These are phyloP conservation scores for Aphrophora alni DNA, from an alignment of 2,888 invertebrate species.

Conservation along the genomic window DNA sequence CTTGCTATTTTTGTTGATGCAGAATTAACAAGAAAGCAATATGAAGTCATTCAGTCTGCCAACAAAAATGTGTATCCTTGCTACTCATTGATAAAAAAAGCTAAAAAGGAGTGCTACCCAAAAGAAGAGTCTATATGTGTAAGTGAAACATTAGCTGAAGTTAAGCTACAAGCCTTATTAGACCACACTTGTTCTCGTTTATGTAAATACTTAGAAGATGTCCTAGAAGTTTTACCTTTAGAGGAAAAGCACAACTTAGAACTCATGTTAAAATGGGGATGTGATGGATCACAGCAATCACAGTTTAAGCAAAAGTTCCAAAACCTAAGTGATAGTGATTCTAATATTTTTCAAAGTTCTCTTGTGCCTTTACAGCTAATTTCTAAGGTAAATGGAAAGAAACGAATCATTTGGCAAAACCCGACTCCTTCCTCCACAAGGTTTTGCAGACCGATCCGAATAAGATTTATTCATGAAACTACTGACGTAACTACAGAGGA, in stretches of 20 bases:
- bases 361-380: not conserved
- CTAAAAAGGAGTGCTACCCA: conserved; percentile 11
- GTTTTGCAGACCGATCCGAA: not conserved
- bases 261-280: not conserved
- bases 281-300: conserved; percentile 9
- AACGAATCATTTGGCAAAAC: no score
- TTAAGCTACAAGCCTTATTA: not conserved
- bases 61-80: not conserved
- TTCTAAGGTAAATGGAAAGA: not conserved
- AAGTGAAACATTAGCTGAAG: not conserved
- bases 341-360: conserved; percentile 13
- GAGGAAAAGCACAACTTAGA: not conserved
- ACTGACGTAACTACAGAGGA: not conserved
- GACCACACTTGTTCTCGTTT: not conserved
- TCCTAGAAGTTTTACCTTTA: not conserved
- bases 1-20: not conserved
- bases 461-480: not conserved
- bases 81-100: not conserved
- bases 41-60: not conserved
- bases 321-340: not conserved
- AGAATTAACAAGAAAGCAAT: not conserved
- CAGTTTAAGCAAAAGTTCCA: conserved; percentile 2
- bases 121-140: not conserved
- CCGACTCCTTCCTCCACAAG: not conserved
- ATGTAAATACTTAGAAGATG: not conserved